phyloP scores from a whole-genome alignment of 2,113 vertebrate species.

The Paracyprichromis sp. region DNA sequence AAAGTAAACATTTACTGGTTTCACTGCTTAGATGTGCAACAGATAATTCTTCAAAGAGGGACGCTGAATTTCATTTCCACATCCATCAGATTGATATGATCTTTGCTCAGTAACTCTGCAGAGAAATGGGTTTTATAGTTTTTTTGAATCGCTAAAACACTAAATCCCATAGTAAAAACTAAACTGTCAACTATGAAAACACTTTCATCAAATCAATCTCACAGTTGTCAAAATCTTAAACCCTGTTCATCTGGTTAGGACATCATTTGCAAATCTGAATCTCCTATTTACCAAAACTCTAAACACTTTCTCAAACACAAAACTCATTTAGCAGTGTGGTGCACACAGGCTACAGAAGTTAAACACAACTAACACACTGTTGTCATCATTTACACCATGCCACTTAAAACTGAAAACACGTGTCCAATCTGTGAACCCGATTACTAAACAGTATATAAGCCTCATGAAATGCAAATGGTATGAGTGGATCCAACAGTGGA shows the following conservation, averaged over 20 bases:
- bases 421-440: neutral
- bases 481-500: rapidly evolving
- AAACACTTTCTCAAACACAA: neutral
- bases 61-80: rapidly evolving
- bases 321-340: rapidly evolving
- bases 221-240: neutral
- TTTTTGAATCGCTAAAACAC: neutral
- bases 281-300: neutral
- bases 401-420: neutral
- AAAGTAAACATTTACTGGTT: neutral
- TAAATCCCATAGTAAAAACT: neutral
- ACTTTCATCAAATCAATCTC: neutral
- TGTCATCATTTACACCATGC: neutral
- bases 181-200: rapidly evolving
- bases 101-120: neutral
- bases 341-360: neutral
- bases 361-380: neutral
- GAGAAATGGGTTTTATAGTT: neutral
- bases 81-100: rapidly evolving
- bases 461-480: neutral
- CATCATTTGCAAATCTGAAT: rapidly evolving
- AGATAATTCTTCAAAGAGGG: neutral
- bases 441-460: neutral
- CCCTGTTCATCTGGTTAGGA: neutral
- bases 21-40: neutral